phyloP scores from a whole-genome alignment of 2,888 invertebrate species.

The Ochropleura leucogaster region DNA sequence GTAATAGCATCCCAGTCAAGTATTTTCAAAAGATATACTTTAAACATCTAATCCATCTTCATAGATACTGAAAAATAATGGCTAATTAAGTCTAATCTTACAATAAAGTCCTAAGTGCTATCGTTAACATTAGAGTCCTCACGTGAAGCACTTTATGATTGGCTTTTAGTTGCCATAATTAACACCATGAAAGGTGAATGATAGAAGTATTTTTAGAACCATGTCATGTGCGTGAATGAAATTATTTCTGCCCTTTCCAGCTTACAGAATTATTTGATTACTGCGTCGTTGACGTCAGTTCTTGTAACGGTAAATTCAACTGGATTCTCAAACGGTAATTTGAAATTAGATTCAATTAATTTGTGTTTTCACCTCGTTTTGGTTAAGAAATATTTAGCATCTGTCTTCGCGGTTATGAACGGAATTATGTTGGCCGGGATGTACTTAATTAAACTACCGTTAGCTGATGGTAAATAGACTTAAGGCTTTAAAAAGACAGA shows the following conservation, averaged over 20 bases:
- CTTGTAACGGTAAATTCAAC: neutral
- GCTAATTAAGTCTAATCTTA: slow-evolving; percentile 33
- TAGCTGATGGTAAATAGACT: neutral
- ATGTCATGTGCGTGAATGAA: neutral
- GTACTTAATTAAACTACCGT: neutral
- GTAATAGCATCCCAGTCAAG: neutral
- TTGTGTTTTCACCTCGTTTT: neutral
- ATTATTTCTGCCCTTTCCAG: neutral
- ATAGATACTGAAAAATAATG: slow-evolving; percentile 12
- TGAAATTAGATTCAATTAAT: neutral
- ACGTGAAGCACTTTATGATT: slow-evolving; percentile 46
- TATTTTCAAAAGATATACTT: neutral
- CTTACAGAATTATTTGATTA: slow-evolving; percentile 6
- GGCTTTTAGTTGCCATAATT: slow-evolving; percentile 44
- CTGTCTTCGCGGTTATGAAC: neutral
- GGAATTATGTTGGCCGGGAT: neutral
- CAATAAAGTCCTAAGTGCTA: slow-evolving; percentile 43
- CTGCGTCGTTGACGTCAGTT: neutral
- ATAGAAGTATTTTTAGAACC: slow-evolving; percentile 16
- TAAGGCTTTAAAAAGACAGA: neutral
- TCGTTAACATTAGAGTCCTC: slow-evolving; percentile 49
- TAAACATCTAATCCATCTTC: neutral
- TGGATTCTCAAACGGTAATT: neutral
- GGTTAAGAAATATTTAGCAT: neutral
- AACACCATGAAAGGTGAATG: slow-evolving; percentile 18